A percentile compares a stretch with the other conserved stretches of the same genome.
phyloP scores from a whole-genome alignment of 2,888 invertebrate genomes.

The Spisula subtruncata region DNA sequence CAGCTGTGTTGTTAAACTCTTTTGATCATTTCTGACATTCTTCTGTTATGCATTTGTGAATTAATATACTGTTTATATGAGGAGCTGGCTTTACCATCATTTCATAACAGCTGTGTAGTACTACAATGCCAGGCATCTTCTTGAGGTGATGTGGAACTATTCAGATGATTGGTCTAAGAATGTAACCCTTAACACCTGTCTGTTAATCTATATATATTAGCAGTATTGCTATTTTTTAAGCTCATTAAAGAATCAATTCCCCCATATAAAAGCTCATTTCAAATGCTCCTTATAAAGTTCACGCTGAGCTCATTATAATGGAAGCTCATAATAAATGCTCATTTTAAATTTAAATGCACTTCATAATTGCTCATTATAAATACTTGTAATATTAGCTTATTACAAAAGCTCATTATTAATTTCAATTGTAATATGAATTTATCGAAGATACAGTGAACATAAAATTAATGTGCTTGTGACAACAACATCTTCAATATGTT shows the following conservation, averaged over 20 bases:
- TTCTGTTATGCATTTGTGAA: neutral
- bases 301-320: too few relatives aligned
- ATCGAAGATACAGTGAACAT: too few relatives aligned
- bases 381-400: too few relatives aligned
- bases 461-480: too few relatives aligned
- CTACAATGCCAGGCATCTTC: neutral
- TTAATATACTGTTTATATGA: neutral
- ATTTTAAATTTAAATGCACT: neutral
- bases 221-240: neutral
- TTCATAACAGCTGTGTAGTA: conserved; percentile 6
- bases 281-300: too few relatives aligned
- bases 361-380: too few relatives aligned
- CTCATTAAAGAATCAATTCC: too few relatives aligned
- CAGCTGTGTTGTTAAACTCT: neutral
- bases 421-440: too few relatives aligned
- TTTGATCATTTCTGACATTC: conserved; percentile 13
- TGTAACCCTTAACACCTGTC: neutral
- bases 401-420: too few relatives aligned
- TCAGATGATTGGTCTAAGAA: neutral
- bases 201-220: neutral
- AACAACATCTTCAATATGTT: too few relatives aligned
- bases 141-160: neutral
- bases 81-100: neutral
- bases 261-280: too few relatives aligned
- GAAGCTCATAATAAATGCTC: too few relatives aligned